phyloP scores from a whole-genome alignment of 2,113 vertebrate species.

The Tenebrosternarchus preto region DNA sequence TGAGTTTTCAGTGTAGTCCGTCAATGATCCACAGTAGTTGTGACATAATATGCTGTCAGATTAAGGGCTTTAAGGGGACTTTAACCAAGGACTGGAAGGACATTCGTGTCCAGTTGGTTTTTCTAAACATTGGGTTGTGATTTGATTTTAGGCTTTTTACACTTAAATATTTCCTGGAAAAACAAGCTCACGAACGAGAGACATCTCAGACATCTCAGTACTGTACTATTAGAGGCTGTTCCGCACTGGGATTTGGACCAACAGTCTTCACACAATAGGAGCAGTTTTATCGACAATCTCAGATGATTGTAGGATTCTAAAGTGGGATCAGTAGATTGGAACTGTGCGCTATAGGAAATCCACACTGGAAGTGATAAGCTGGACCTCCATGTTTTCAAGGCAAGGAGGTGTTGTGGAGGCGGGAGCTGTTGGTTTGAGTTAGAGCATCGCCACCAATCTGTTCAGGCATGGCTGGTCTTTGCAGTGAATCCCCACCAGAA shows the following conservation, averaged over 20 bases:
- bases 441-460: slow-evolving; percentile 30
- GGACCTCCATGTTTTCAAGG: slow-evolving; percentile 28
- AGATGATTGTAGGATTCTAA: slow-evolving; percentile 27
- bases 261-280: slow-evolving; percentile 19
- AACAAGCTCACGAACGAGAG: not conserved
- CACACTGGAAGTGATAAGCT: slow-evolving; percentile 21
- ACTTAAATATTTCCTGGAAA: not conserved
- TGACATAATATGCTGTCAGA: too few relatives aligned
- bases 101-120: not conserved
- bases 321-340: slow-evolving; percentile 44
- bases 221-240: not conserved
- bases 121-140: not conserved
- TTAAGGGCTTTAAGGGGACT: too few relatives aligned
- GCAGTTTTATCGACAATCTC: slow-evolving; percentile 39
- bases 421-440: slow-evolving; percentile 45
- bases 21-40: too few relatives aligned
- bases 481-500: slow-evolving; percentile 19
- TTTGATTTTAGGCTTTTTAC: not conserved
- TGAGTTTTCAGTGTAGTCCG: too few relatives aligned
- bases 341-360: slow-evolving; percentile 15
- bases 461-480: not conserved
- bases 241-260: not conserved
- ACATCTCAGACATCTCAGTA: not conserved
- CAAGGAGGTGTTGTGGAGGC: not conserved
- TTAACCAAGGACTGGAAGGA: too few relatives aligned